A percentile compares a stretch with the other conserved stretches of the same genome.
These are phyloP conservation scores for Lissonota sp. DNA, from an alignment of 2,888 invertebrate genomes.

Conservation along the genomic window DNA sequence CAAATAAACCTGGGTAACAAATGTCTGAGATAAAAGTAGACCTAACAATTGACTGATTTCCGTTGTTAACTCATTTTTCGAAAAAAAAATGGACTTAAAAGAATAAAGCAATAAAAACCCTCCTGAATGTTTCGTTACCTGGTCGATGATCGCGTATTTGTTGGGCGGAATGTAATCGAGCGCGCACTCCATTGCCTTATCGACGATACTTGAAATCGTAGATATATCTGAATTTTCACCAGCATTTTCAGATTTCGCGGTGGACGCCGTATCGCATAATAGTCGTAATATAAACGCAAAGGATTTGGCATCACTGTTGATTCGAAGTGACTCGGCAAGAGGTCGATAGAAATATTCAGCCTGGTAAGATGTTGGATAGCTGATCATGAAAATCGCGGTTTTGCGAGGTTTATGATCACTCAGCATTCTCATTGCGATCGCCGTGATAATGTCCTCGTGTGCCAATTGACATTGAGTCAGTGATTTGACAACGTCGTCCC, in stretches of 20 bases:
- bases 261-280: conserved; percentile 19
- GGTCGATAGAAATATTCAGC: conserved; percentile 46
- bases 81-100: too few species aligned
- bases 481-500: conserved; percentile 36
- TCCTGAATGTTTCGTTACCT: conserved; percentile 10
- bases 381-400: conserved; percentile 52
- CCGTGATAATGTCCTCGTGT: neutral
- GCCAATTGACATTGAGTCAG: conserved; percentile 32
- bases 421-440: conserved; percentile 55
- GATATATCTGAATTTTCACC: neutral
- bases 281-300: conserved; percentile 50
- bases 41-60: too few species aligned
- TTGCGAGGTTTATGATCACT: conserved; percentile 64
- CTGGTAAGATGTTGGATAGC: conserved; percentile 49
- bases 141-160: neutral
- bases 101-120: too few species aligned
- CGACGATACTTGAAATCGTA: conserved; percentile 17
- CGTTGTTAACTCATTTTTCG: too few species aligned
- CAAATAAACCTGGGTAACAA: too few species aligned
- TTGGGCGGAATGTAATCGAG: neutral
- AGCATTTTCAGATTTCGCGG: neutral
- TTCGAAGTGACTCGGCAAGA: conserved; percentile 51
- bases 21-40: too few species aligned
- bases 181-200: conserved; percentile 15
- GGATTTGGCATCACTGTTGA: conserved; percentile 69